A percentile compares a stretch with the other conserved stretches of the same genome.
phyloP scores from a whole-genome alignment of 2,888 invertebrate genomes.

The Mesodorylaimus sp. region DNA sequence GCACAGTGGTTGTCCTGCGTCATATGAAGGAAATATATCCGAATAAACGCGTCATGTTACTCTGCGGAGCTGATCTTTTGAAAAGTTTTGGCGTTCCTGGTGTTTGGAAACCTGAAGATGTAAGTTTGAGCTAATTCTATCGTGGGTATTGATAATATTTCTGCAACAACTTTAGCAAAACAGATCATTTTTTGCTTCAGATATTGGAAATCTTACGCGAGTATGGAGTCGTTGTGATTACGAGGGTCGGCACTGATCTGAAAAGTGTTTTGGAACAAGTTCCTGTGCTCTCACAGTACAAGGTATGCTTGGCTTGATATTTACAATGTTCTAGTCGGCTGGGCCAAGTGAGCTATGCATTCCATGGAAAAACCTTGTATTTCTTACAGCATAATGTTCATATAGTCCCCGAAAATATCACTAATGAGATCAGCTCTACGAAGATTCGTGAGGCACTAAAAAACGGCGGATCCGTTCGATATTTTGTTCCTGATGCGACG shows the following conservation, averaged over 20 bases:
- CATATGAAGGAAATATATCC: too few relatives aligned
- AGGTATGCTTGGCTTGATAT: too few relatives aligned
- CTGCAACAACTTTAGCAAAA: too few relatives aligned
- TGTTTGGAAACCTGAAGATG: background rate
- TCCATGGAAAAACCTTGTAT: too few relatives aligned
- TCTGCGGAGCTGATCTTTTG: constrained; percentile 3
- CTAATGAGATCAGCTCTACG: constrained; percentile 81
- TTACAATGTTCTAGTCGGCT: too few relatives aligned
- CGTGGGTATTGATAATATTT: too few relatives aligned
- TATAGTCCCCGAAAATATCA: constrained; percentile 76
- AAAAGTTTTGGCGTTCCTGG: background rate
- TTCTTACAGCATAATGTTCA: constrained; percentile 56
- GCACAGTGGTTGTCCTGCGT: constrained; percentile 55
- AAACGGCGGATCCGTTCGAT: constrained; percentile 32
- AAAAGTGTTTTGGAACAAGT: too few relatives aligned
- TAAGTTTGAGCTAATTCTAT: too few relatives aligned
- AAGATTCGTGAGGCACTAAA: constrained; percentile 45
- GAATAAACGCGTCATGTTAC: background rate
- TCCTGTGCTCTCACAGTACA: too few relatives aligned
- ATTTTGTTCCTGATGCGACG: constrained; percentile 34
- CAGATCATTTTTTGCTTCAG: constrained; percentile 40
- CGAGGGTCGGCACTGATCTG: constrained; percentile 65
- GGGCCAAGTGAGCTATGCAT: too few relatives aligned
- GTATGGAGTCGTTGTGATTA: constrained; percentile 71
- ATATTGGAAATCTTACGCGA: constrained; percentile 64